Base-by-base conservation (phyloP, 2,888 invertebrate genomes). In the Strigamia crassipes region DNA sequence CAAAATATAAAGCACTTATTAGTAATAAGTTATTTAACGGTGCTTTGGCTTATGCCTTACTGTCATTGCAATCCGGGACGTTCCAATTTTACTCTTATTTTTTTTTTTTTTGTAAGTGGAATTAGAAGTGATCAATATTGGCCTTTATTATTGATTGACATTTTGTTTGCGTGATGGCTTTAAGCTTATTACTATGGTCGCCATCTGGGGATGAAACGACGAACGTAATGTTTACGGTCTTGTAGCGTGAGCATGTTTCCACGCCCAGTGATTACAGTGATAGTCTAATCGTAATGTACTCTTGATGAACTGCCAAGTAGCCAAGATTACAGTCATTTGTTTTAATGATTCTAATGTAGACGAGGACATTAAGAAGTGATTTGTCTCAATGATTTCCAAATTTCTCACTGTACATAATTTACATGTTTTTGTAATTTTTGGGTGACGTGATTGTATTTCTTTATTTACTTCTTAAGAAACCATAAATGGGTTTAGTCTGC, bases 301-400 rank as follows among this genome's bases (percentile, higher is more conserved):
- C 73, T 73, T 73, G 73, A 73, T 73, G 73, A 73, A 73, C 73
- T 73, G 73, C 73, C 73, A 73, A 73, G 73, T 73, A 73, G 73
- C 73, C 73, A 73, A 73, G 73, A 73, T 73, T 73, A 73, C 73
- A 73, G 73, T 73, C 73, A 73, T 73, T 73, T 73, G 31, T 73
- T 73, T 73, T 73, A 73, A 73, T 73, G 73, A 73, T 73, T 73
- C 73, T 73, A 73, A 73, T 73, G 73, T 31, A 73, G 73, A 73
- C 73, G 73, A 73, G 73, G 73, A 73, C 73, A 73, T 73, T 73
- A 73, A 73, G 73, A 73, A 73, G 73, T 73, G 73, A 73, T 73
- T 73, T 73, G 73, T 73, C 73, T 73, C 73, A 73, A 73, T 73
- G 73, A 73, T 31, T 73, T 31, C 73, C 73, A 73, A 73, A 73